These are phyloP conservation scores for Pardalotus punctatus DNA, from an alignment of 2,113 vertebrate species.

Conservation along the genomic window DNA sequence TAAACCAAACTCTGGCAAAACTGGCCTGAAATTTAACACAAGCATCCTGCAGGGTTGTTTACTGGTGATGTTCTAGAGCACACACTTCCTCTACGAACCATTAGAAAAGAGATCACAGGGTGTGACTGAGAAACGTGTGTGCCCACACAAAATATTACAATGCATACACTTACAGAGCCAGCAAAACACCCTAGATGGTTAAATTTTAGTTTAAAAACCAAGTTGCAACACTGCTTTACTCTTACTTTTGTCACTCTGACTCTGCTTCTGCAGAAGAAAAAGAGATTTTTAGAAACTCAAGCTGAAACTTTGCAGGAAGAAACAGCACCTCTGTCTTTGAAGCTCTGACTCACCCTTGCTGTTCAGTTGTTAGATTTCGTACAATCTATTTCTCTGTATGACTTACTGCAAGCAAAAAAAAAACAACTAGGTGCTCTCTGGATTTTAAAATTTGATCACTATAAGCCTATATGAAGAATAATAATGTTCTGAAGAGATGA, in stretches of 20 bases:
- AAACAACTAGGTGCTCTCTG: fast-evolving
- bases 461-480: neutral
- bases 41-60: neutral
- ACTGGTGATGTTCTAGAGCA: neutral
- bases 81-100: neutral
- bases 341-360: neutral
- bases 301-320: neutral
- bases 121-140: neutral
- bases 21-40: neutral
- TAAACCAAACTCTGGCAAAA: neutral
- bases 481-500: neutral
- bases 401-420: neutral
- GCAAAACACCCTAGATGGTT: neutral
- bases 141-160: neutral
- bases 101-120: neutral
- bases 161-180: neutral
- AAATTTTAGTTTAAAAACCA: neutral
- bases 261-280: neutral
- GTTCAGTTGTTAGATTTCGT: fast-evolving
- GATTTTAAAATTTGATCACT: neutral
- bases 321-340: neutral
- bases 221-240: neutral
- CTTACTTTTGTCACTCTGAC: neutral
- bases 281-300: neutral
- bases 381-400: neutral